Conservation (phyloP, 2,113 vertebrate genomes). For the Heteronetta atricapilla region DNA sequence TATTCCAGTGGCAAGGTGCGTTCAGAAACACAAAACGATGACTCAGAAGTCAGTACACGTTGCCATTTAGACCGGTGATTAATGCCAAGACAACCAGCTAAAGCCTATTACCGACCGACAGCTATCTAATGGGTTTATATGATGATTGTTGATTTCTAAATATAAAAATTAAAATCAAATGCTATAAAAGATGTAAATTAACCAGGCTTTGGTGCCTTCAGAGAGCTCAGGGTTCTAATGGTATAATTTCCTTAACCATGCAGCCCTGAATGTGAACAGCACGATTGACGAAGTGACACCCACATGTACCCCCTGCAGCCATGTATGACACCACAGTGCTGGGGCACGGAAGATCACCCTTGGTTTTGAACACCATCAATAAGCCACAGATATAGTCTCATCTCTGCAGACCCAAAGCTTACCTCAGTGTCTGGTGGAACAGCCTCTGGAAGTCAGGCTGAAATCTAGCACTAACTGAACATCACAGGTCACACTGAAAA, state of each 20-base stretch:
- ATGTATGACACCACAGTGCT: neutral
- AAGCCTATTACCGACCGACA: neutral
- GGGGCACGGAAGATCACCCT: neutral
- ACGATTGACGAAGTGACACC: neutral
- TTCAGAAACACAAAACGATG: neutral
- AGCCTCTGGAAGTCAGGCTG: neutral
- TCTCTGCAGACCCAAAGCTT: neutral
- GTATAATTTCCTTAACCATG: neutral
- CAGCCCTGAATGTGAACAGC: neutral
- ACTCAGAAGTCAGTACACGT: neutral
- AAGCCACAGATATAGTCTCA: neutral
- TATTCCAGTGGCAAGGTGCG: neutral
- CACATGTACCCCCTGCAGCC: neutral
- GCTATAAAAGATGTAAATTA: neutral
- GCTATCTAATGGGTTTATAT: neutral
- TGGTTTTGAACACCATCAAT: neutral
- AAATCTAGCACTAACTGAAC: neutral
- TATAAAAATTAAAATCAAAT: neutral
- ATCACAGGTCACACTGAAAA: neutral
- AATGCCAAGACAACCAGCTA: neutral
- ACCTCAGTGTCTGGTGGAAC: rapidly evolving
- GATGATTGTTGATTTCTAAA: neutral
- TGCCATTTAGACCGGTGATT: neutral
- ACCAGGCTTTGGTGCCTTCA: neutral
- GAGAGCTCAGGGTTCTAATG: neutral